phyloP scores from a whole-genome alignment of 2,888 invertebrate genomes.

The Pseudococcus viburni region DNA sequence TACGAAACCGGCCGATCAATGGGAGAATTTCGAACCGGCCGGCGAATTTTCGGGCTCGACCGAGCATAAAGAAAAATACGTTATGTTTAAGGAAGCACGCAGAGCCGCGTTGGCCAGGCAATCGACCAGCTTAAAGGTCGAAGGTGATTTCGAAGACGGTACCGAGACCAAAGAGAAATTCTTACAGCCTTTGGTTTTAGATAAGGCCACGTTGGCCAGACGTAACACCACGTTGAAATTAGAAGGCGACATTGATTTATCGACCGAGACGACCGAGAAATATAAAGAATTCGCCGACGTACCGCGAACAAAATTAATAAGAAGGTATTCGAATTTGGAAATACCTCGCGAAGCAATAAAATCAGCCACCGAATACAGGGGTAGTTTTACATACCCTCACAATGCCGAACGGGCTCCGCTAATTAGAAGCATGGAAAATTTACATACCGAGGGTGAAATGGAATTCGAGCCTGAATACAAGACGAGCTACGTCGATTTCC shows the following conservation, averaged over 20 bases:
- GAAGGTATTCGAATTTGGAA: conserved; percentile 52
- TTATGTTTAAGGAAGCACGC: conserved; percentile 50
- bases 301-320: conserved; percentile 26
- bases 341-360: conserved; percentile 9
- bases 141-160: conserved; percentile 51
- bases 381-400: conserved; percentile 4
- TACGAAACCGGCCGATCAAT: conserved; percentile 7
- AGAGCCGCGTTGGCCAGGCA: conserved; percentile 20
- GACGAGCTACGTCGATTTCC: conserved; percentile 34
- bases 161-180: conserved; percentile 60
- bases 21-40: neutral
- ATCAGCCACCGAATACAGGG: conserved; percentile 52
- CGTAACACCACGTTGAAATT: conserved; percentile 54
- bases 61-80: conserved; percentile 49
- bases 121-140: conserved; percentile 46
- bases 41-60: conserved; percentile 10
- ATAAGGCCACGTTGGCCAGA: neutral
- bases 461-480: conserved; percentile 56
- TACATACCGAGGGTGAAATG: conserved; percentile 59
- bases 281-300: conserved; percentile 41
- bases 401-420: conserved; percentile 40
- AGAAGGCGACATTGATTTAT: conserved; percentile 39
- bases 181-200: neutral
- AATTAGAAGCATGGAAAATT: conserved; percentile 60
- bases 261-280: conserved; percentile 41